Evolutionary conservation across 2,888 invertebrate species (phyloP), one percentile per base, ranked within the genome.

Genomic region (Meteorus colon): DNA sequence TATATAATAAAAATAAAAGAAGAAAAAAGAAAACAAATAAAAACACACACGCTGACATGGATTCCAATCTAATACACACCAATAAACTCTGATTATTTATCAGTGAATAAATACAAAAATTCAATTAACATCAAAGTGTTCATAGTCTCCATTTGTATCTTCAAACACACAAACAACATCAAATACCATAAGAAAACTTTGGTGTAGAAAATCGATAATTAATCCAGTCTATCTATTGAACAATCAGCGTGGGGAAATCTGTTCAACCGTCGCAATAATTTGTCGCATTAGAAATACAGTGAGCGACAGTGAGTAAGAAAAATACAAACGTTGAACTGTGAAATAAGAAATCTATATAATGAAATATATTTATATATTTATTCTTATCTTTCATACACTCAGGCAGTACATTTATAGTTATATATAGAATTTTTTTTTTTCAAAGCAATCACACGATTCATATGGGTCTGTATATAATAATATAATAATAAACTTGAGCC

Each of bases 181-280:
- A 48, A 48, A 16, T 6, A 48, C n/a, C n/a, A 16, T 16, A 4
- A 16, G 16, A n/a, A 14, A n/a, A 16, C 48, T 48, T n/a, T n/a
- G 48, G 16, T 16, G 16, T 8, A 0, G 51, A 51, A 68, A 68
- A 69, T 69, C 69, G 34, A 69, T 69, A 69, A 69, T 69, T 55
- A 69, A 69, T 69, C 55, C 29, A n/a, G 69, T 69, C 55, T 69
- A 31, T 24, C 16, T 12, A 29, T 68, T 29, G 31, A n/a, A 10
- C 19, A n/a, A 55, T 31, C 4, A 24, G 34, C 41, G 69, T 19
- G 19, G 19, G 19, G 19, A 55, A 55, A 55, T 55, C 55, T 19
- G 55, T 19, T 19, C 4, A 55, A 55, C 10, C 8, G n/a, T 8
- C n/a, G 55, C 8, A 55, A 19, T 55, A 19, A 55, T 55, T 55